A percentile compares a stretch with the other conserved stretches of the same genome.
These are phyloP conservation scores for Bombyx huttoni DNA, from an alignment of 2,888 invertebrate species.

Conservation along the genomic window DNA sequence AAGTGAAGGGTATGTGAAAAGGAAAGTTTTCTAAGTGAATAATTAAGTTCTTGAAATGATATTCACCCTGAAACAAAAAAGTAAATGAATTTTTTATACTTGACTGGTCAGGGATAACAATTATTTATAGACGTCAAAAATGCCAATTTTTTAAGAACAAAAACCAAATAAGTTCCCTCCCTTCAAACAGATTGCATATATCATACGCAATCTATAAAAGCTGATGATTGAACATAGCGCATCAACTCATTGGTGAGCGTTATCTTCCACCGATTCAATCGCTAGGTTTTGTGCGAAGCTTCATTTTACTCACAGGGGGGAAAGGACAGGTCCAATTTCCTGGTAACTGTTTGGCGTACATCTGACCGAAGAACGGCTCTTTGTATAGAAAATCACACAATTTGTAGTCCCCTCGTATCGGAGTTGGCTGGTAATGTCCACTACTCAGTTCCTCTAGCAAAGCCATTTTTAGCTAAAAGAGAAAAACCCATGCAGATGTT, in stretches of 20 bases:
- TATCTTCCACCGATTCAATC: too few relatives aligned
- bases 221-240: too few relatives aligned
- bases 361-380: slow-evolving; percentile 15
- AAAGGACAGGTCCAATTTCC: slow-evolving; percentile 15
- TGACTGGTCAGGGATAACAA: too few relatives aligned
- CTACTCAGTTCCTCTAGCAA: slow-evolving; percentile 11
- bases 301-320: slow-evolving; percentile 8
- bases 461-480: slow-evolving; percentile 12
- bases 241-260: too few relatives aligned
- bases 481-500: not conserved
- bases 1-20: slow-evolving; percentile 15
- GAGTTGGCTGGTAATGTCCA: slow-evolving; percentile 15
- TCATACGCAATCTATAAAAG: too few relatives aligned
- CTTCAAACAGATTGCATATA: too few relatives aligned
- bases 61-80: slow-evolving; percentile 12
- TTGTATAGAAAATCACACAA: slow-evolving; percentile 16
- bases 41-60: slow-evolving; percentile 11
- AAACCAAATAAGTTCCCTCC: too few relatives aligned
- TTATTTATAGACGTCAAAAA: too few relatives aligned
- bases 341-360: slow-evolving; percentile 14
- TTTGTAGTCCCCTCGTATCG: slow-evolving; percentile 10
- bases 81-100: not conserved
- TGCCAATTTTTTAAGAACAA: too few relatives aligned
- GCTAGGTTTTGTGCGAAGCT: not conserved
- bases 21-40: slow-evolving; percentile 17